These are phyloP conservation scores for Callipepla squamata DNA, from an alignment of 2,113 vertebrate genomes.

Conservation along the genomic window DNA sequence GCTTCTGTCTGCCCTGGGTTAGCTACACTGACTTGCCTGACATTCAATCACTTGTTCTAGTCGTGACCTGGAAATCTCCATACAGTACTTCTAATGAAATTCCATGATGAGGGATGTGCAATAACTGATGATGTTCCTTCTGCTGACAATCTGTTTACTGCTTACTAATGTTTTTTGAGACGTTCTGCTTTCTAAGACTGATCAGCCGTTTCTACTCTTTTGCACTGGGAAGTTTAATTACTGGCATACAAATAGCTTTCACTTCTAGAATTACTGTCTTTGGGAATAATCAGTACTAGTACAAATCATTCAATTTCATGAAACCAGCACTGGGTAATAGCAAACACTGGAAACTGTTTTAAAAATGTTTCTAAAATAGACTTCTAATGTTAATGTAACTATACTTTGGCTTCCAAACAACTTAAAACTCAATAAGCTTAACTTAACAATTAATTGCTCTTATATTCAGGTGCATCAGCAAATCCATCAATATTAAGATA, in stretches of 20 bases:
- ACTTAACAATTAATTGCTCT: neutral
- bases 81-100: neutral
- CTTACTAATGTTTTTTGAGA: neutral
- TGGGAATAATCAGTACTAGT: neutral
- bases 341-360: neutral
- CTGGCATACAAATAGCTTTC: neutral
- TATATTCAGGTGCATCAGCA: neutral
- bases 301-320: neutral
- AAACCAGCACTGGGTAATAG: neutral
- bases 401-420: neutral
- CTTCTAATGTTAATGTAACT: neutral
- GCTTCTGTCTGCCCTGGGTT: too few relatives aligned
- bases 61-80: too few relatives aligned
- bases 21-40: too few relatives aligned
- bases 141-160: neutral
- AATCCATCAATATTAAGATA: neutral
- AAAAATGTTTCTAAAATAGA: neutral
- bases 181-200: neutral
- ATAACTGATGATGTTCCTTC: neutral
- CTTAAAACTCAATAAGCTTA: neutral
- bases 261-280: neutral
- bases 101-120: neutral
- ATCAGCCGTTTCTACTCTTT: neutral
- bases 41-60: too few relatives aligned
- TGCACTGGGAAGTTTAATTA: neutral